These are phyloP conservation scores for Theodoxus fluviatilis DNA, from an alignment of 2,888 invertebrate species.

Conservation along the genomic window DNA sequence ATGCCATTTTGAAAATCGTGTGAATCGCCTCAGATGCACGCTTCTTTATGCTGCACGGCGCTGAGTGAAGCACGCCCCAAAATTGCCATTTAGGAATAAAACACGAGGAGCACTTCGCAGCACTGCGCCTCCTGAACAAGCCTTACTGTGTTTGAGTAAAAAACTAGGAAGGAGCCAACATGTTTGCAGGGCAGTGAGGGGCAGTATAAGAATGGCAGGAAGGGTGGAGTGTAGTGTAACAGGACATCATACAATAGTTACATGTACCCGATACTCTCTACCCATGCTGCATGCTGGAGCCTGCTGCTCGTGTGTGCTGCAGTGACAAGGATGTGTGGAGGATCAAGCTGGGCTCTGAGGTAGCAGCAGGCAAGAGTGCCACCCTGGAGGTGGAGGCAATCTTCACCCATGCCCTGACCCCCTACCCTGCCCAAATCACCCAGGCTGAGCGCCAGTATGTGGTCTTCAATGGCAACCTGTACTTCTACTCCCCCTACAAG, in stretches of 20 bases:
- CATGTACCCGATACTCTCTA: not conserved
- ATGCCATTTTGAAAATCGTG: no score
- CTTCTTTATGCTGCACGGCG: no score
- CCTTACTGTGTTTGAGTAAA: no score
- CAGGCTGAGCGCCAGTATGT: slow-evolving; percentile 95
- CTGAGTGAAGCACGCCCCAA: no score
- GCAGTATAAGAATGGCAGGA: not conserved
- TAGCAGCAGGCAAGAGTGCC: slow-evolving; percentile 56
- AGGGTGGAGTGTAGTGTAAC: not conserved
- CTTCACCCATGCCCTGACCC: slow-evolving; percentile 78
- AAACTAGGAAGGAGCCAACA: no score
- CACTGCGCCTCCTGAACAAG: no score
- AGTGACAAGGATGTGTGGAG: slow-evolving; percentile 54
- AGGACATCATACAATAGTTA: not conserved
- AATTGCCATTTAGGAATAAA: no score
- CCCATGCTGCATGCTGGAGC: not conserved
- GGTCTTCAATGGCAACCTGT: slow-evolving; percentile 83
- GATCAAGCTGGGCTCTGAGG: slow-evolving; percentile 48
- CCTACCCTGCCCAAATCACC: slow-evolving; percentile 86
- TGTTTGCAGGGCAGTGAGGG: no score
- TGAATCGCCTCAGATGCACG: no score
- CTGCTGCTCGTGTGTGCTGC: slow-evolving; percentile 17
- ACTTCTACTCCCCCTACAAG: slow-evolving; percentile 83
- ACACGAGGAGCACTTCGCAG: no score
- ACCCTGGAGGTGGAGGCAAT: slow-evolving; percentile 69